Evolutionary conservation across 2,888 invertebrate genomes (phyloP).

Genomic region (Acleris emargana): DNA sequence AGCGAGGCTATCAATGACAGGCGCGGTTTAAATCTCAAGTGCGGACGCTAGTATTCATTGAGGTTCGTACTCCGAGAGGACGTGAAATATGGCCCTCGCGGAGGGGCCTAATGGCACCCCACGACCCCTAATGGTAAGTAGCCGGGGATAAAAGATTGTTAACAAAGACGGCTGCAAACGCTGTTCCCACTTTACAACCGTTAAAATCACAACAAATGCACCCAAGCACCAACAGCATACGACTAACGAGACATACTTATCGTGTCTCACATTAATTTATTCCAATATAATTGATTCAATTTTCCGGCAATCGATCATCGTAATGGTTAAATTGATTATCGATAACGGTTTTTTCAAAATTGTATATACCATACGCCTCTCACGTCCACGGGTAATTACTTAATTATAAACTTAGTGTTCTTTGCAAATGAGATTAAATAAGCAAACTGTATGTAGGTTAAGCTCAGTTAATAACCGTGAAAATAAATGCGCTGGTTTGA

Average conservation of each 20-base stretch:
- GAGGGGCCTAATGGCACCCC: conserved; percentile 63
- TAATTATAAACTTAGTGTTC: conserved; percentile 34
- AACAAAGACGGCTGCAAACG: conserved; percentile 30
- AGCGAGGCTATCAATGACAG: conserved; percentile 55
- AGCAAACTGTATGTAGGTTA: conserved; percentile 34
- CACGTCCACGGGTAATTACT: conserved; percentile 29
- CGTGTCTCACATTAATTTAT: conserved; percentile 28
- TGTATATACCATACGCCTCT: conserved; percentile 31
- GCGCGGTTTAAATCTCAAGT: conserved; percentile 53
- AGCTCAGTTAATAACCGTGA: conserved; percentile 35
- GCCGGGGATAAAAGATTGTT: conserved; percentile 44
- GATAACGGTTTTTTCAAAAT: conserved; percentile 35
- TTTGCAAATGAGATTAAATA: conserved; percentile 36
- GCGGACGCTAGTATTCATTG: conserved; percentile 56
- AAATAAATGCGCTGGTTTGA: conserved; percentile 18
- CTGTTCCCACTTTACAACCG: conserved; percentile 1
- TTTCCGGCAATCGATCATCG: conserved; percentile 34
- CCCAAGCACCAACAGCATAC: neutral
- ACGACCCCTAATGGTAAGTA: conserved; percentile 55
- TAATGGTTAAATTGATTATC: conserved; percentile 32
- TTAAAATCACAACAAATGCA: conserved; percentile 1
- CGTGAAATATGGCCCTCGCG: conserved; percentile 64
- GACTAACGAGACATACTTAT: conserved; percentile 18
- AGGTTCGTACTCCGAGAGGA: conserved; percentile 50
- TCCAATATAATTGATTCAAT: conserved; percentile 35